Evolutionary conservation across 2,797 vertebrate species (phyloP).

Genomic region (Neosilurus hyrtlii): DNA sequence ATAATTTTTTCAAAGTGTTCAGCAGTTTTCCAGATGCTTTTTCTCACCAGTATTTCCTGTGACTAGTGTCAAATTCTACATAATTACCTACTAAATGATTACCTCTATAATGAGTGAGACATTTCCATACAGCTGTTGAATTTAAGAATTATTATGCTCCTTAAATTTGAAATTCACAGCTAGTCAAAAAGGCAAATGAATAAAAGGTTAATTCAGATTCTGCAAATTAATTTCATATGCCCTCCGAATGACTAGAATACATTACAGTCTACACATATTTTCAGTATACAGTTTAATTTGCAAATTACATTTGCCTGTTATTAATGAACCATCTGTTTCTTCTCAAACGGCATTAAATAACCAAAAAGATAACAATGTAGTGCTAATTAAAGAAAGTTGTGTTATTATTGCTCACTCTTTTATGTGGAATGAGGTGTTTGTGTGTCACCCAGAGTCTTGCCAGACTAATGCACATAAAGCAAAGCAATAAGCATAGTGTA

Average conservation of each 20-base stretch:
- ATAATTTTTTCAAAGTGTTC: background rate
- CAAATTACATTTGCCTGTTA: conserved; percentile 6
- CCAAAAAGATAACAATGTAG: background rate
- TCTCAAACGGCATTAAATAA: background rate
- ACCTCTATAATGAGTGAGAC: background rate
- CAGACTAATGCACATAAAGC: conserved; percentile 6
- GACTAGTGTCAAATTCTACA: background rate
- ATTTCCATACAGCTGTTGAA: background rate
- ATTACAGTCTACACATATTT: background rate
- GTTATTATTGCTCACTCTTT: conserved; percentile 19
- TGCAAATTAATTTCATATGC: background rate
- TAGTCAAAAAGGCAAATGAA: background rate
- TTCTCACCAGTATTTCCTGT: background rate
- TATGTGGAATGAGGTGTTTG: background rate
- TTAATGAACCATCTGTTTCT: conserved; percentile 27
- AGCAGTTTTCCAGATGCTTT: background rate
- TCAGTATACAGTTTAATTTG: conserved; percentile 3
- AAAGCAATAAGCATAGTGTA: background rate
- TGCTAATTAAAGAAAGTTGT: conserved; percentile 21
- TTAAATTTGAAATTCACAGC: background rate
- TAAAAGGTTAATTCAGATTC: background rate
- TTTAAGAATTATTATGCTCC: background rate
- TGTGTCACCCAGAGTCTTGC: background rate
- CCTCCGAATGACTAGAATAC: background rate
- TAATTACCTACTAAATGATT: background rate